phyloP scores from a whole-genome alignment of 2,113 vertebrate genomes.

The Sardina pilchardus region DNA sequence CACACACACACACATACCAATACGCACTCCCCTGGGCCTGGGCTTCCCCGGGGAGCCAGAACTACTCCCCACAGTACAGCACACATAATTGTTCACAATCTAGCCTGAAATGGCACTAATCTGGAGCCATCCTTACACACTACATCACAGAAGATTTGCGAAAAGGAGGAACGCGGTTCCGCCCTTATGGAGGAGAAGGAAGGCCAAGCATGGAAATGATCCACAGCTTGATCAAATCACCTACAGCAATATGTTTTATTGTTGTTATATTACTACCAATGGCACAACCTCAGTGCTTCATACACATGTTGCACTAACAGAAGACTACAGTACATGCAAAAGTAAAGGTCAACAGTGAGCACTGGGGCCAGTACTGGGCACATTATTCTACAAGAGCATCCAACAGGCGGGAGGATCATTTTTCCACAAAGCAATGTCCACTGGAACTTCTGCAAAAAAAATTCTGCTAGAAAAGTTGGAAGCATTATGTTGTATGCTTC shows the following conservation, averaged over 20 bases:
- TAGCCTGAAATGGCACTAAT: constrained; percentile 59
- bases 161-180: background rate
- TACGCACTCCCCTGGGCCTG: constrained; percentile 30
- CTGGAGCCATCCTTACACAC: constrained; percentile 47
- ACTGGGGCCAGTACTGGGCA: background rate
- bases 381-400: background rate
- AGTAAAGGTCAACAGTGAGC: background rate
- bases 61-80: constrained; percentile 45
- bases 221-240: background rate
- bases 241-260: background rate
- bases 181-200: background rate
- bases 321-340: background rate
- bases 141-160: constrained; percentile 23
- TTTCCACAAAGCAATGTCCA: background rate
- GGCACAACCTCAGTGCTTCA: background rate
- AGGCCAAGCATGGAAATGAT: background rate
- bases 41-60: constrained; percentile 34
- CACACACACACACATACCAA: constrained; percentile 22
- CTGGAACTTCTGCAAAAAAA: no score
- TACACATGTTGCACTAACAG: background rate
- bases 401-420: background rate
- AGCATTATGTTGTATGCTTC: background rate
- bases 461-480: background rate
- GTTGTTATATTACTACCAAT: background rate
- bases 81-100: constrained; percentile 60